Conservation (phyloP, 1,140 invertebrate species). For the Drosophila kohkoa region DNA sequence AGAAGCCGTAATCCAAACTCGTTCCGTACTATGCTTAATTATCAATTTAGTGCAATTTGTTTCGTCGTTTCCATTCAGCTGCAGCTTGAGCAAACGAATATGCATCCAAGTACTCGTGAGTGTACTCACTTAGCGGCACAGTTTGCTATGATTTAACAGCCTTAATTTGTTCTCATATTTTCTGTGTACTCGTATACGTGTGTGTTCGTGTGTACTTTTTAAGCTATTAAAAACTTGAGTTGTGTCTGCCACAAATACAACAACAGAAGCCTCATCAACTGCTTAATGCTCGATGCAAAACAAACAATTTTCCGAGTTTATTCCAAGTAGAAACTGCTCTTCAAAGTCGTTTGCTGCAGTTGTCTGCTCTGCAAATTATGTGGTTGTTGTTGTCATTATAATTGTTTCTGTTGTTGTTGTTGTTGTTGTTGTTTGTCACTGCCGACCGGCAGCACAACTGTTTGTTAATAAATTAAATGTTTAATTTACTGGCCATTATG, state of each 20-base stretch:
- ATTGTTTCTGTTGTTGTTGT: constrained; percentile 33
- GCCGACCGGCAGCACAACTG: constrained; percentile 57
- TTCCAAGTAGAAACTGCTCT: constrained; percentile 14
- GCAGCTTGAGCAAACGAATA: constrained; percentile 43
- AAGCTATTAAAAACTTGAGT: constrained; percentile 77
- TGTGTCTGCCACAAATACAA: constrained; percentile 64
- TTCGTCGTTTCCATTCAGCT: constrained; percentile 52
- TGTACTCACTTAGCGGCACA: constrained; percentile 25
- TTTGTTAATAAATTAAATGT: constrained; percentile 82
- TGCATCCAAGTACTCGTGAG: constrained; percentile 31
- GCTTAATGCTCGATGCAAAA: constrained; percentile 74
- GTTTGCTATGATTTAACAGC: constrained; percentile 62
- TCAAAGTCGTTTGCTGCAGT: constrained; percentile 38
- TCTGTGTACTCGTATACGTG: constrained; percentile 5
- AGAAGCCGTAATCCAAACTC: constrained; percentile 14
- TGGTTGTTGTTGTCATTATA: constrained; percentile 24
- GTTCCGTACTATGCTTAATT: constrained; percentile 48
- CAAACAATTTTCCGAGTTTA: constrained; percentile 43
- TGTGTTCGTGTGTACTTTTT: constrained; percentile 59
- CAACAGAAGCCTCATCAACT: constrained; percentile 54
- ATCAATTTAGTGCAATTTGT: constrained; percentile 81
- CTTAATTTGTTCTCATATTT: constrained; percentile 69
- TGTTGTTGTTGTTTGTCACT: constrained; percentile 28
- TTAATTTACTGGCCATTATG: constrained; percentile 78
- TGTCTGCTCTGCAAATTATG: constrained; percentile 29